phyloP scores from a whole-genome alignment of 2,797 vertebrate species.

The Menidia menidia region DNA sequence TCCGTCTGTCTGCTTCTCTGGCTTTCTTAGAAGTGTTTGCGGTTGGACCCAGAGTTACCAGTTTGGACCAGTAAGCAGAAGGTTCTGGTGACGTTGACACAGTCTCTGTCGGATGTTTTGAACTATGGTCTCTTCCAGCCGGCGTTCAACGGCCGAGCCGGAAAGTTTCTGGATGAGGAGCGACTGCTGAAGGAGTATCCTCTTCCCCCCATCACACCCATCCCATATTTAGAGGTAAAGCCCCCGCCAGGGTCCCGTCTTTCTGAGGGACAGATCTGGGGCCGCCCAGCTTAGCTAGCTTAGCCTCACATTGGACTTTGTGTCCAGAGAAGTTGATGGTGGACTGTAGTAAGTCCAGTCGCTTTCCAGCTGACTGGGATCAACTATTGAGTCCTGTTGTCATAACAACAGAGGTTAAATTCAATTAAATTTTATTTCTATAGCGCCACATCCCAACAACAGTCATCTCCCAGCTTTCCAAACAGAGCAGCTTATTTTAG shows the following conservation, averaged over 20 bases:
- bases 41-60: slow-evolving; percentile 92
- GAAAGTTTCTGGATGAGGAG: slow-evolving; percentile 97
- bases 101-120: slow-evolving; percentile 95
- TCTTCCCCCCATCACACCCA: slow-evolving; percentile 90
- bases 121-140: slow-evolving; percentile 99
- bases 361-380: too few species aligned
- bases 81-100: slow-evolving; percentile 94
- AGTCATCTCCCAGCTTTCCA: too few species aligned
- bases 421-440: too few species aligned
- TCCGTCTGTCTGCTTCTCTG: slow-evolving; percentile 56
- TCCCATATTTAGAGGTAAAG: slow-evolving; percentile 92
- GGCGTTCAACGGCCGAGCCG: slow-evolving; percentile 93
- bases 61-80: slow-evolving; percentile 97
- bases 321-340: too few species aligned
- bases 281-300: background rate
- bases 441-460: too few species aligned
- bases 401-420: too few species aligned
- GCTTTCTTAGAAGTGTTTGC: slow-evolving; percentile 91
- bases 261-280: background rate
- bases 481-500: too few species aligned
- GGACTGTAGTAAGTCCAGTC: too few species aligned
- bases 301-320: too few species aligned
- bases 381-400: too few species aligned
- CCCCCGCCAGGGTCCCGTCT: background rate
- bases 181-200: slow-evolving; percentile 94